Evolutionary conservation across 2,113 vertebrate species (phyloP).

Genomic region (Tamias sibiricus): DNA sequence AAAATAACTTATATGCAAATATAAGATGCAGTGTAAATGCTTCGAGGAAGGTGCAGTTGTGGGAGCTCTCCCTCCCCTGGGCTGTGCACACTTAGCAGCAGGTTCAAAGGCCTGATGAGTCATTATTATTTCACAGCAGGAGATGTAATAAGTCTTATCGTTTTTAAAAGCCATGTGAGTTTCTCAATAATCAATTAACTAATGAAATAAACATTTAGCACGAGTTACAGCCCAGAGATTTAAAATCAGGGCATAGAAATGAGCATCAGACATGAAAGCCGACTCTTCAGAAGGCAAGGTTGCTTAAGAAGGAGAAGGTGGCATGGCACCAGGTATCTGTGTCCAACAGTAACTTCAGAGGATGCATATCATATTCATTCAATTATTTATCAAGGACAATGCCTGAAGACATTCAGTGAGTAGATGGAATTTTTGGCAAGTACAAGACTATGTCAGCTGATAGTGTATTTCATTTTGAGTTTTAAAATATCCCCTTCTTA

Average conservation of each 20-base stretch:
- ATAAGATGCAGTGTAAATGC: not conserved
- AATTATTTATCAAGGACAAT: slow-evolving; percentile 30
- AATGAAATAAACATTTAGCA: slow-evolving; percentile 60
- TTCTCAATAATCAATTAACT: slow-evolving; percentile 61
- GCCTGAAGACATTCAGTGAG: not conserved
- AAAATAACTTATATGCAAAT: slow-evolving; percentile 42
- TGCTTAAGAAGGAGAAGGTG: not conserved
- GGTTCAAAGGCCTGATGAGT: not conserved
- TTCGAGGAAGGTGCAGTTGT: not conserved
- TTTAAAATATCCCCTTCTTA: not conserved
- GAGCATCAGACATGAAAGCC: not conserved
- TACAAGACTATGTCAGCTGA: not conserved
- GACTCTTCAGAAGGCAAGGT: not conserved
- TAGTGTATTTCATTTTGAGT: not conserved
- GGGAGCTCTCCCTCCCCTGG: not conserved
- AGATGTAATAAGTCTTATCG: not conserved
- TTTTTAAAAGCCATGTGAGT: slow-evolving; percentile 47
- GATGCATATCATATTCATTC: not conserved
- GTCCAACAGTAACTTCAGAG: not conserved
- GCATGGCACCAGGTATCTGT: not conserved
- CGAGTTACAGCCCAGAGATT: slow-evolving; percentile 24
- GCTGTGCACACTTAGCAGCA: not conserved
- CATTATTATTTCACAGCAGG: slow-evolving; percentile 44
- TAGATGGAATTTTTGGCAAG: not conserved
- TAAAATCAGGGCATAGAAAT: not conserved